phyloP scores from a whole-genome alignment of 2,888 invertebrate genomes.

The Strigamia transsilvanica region DNA sequence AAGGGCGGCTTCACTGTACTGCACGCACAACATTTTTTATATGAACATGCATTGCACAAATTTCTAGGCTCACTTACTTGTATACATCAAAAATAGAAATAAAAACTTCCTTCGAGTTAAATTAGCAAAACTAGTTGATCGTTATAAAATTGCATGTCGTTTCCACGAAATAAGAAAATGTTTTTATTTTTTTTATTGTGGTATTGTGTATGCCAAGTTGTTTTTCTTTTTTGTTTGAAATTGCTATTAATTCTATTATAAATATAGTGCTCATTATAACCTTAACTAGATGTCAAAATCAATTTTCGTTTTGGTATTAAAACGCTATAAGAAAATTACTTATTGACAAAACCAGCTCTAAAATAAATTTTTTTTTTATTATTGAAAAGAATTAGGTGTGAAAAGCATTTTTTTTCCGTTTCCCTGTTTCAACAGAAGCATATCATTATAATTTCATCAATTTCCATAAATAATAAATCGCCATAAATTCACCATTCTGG shows the following conservation, averaged over 20 bases:
- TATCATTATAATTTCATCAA: too few species aligned
- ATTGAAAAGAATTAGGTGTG: neutral
- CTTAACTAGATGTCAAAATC: neutral
- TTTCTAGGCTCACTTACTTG: neutral
- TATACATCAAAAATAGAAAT: neutral
- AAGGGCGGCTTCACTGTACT: neutral
- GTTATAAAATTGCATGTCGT: neutral
- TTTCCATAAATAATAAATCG: neutral
- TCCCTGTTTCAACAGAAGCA: too few species aligned
- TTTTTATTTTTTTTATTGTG: neutral
- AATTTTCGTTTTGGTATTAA: neutral
- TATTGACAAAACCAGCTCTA: neutral
- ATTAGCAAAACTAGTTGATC: neutral
- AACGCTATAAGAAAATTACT: neutral
- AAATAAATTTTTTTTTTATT: neutral
- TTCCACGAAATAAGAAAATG: neutral
- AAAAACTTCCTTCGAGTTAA: conserved; percentile 2
- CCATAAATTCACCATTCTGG: neutral
- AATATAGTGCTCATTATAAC: neutral
- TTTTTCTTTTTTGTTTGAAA: neutral
- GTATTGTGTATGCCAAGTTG: neutral
- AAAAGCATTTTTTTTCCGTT: neutral
- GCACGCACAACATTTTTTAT: conserved; percentile 11
- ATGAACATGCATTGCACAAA: neutral
- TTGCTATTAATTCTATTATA: neutral